phyloP scores from a whole-genome alignment of 2,113 vertebrate species.

The Mystacornis crossleyi region DNA sequence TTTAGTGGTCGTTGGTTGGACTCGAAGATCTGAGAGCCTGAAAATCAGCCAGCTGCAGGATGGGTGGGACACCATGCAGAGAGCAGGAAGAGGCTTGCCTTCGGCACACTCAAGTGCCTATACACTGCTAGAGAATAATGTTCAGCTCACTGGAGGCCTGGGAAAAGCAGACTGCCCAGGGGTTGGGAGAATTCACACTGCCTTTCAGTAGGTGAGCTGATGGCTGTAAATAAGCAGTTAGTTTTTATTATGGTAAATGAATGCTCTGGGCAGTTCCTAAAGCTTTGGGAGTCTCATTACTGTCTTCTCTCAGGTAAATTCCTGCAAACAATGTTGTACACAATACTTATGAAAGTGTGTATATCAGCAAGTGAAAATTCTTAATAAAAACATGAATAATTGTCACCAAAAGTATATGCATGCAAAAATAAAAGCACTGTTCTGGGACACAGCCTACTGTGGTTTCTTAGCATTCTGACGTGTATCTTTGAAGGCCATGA shows the following conservation, averaged over 20 bases:
- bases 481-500: not conserved
- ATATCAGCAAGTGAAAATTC: constrained; percentile 13
- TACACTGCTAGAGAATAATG: not conserved
- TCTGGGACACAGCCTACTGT: not conserved
- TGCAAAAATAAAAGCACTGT: not conserved
- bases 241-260: constrained; percentile 30
- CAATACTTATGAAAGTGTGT: not conserved
- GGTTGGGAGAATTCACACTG: not conserved
- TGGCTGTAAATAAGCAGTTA: constrained; percentile 41
- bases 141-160: not conserved
- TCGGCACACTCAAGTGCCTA: not conserved
- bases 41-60: not conserved
- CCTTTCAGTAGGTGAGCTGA: not conserved
- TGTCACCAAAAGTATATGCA: not conserved
- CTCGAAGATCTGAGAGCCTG: accelerated
- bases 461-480: not conserved
- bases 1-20: not conserved
- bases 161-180: not conserved
- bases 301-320: constrained; percentile 13
- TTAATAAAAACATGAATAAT: not conserved
- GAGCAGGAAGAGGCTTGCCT: not conserved
- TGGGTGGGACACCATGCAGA: not conserved
- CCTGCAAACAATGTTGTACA: not conserved
- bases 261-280: constrained; percentile 14
- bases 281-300: constrained; percentile 28